Evolutionary conservation across 2,888 invertebrate species (phyloP).

Genomic region (Himalopsyche anomala): DNA sequence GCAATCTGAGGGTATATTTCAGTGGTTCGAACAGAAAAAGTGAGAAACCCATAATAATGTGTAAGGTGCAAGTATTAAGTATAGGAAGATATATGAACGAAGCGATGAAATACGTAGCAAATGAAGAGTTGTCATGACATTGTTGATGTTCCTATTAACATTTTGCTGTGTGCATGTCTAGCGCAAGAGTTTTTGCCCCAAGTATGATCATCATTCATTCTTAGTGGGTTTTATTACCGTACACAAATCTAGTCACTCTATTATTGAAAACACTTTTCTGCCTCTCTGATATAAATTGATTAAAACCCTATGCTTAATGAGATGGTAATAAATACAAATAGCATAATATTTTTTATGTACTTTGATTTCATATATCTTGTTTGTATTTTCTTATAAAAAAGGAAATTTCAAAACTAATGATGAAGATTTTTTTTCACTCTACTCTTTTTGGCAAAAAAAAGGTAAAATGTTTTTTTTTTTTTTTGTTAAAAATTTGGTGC

Average conservation of each 20-base stretch:
- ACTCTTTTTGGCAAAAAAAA: too few relatives aligned
- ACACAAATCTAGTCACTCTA: neutral
- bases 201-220: neutral
- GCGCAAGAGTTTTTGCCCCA: slow-evolving; percentile 9
- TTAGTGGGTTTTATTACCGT: too few relatives aligned
- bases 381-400: too few relatives aligned
- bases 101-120: neutral
- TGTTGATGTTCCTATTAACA: slow-evolving; percentile 12
- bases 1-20: neutral
- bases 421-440: too few relatives aligned
- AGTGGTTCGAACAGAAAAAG: slow-evolving; percentile 8
- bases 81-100: neutral
- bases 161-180: neutral
- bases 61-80: neutral
- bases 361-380: too few relatives aligned
- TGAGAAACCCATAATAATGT: slow-evolving; percentile 11
- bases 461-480: too few relatives aligned
- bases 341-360: too few relatives aligned
- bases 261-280: neutral
- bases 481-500: neutral
- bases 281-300: too few relatives aligned
- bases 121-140: slow-evolving; percentile 11
- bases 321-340: too few relatives aligned
- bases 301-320: too few relatives aligned
- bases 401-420: too few relatives aligned